Conservation (phyloP, 2,797 vertebrate species). For the Chaetodon trifasciatus region DNA sequence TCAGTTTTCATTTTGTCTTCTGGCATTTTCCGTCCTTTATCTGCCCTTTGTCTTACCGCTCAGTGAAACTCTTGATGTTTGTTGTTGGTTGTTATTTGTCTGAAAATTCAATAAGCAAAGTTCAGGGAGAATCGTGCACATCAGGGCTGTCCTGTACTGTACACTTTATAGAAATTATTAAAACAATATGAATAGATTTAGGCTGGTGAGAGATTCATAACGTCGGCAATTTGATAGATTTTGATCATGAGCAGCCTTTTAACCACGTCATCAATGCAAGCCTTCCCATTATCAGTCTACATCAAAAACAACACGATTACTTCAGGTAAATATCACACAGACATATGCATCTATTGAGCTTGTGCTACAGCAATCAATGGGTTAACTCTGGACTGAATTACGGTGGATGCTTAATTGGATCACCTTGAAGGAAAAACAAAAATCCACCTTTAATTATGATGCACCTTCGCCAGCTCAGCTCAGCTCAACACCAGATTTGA, state of each 20-base stretch:
- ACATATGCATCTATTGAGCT: neutral
- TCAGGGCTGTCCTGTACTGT: neutral
- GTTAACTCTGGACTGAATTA: neutral
- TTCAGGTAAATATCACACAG: neutral
- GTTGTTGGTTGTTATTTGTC: neutral
- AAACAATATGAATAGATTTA: neutral
- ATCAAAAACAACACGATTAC: neutral
- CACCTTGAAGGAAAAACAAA: neutral
- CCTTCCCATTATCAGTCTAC: neutral
- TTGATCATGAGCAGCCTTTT: neutral
- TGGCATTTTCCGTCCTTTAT: neutral
- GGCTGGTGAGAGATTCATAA: neutral
- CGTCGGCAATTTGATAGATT: neutral
- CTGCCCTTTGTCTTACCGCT: neutral
- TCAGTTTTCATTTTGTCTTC: neutral
- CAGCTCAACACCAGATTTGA: neutral
- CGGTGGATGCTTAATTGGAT: neutral
- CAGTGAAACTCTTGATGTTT: neutral
- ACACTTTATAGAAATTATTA: neutral
- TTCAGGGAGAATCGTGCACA: neutral
- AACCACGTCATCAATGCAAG: neutral
- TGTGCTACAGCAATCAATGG: neutral
- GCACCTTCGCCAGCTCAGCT: neutral
- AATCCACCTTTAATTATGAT: constrained; percentile 4
- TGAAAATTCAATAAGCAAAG: constrained; percentile 11